Evolutionary conservation across 1,140 invertebrate genomes (phyloP), one percentile per base, ranked within the genome.

Genomic region (Bombyx mandarina): DNA sequence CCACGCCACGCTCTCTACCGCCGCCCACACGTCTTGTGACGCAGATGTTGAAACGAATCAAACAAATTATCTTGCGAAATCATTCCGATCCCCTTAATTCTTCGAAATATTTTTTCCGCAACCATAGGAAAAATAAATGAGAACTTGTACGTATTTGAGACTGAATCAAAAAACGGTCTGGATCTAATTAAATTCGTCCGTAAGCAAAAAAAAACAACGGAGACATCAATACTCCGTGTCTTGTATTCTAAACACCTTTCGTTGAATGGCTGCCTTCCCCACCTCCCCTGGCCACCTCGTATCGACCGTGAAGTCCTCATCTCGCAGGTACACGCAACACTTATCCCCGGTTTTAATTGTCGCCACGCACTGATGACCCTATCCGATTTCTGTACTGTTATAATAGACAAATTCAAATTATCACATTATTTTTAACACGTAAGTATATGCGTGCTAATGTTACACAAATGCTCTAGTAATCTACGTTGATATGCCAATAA

Each of bases 301-400:
- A 82, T 82, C 79, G 79, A 82, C 77, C 79, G 79, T 75, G 57
- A 75, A 77, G 75, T 71, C 71, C 78, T 80, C 79, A 82, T 85
- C 79, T 82, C 79, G 65, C 82, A 83, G 82, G 82, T 85, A 85
- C 63, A 82, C 82, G 77, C 79, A 82, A 82, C 79, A 85, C 79
- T 85, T 82, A 82, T 85, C 80, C 12, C 77, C 77, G 79, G 77
- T 79, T 85, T 80, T 82, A 85, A 85, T 85, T 85, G 82, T 85
- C 82, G 79, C 80, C 75, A 81, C 73, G 78, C 80, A 70, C 73
- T 71, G 78, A 76, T 79, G 78, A 81, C 76, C 76, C 72, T 57
- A 57, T 63, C 65, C 63, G 54, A 58, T 61, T 58, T 68, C 66
- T 22, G 42, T 26, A 35, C 26, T 26, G 10, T n/a, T 54, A 18